Percentiles rank a stretch among this genome's conserved stretches.
phyloP scores from a whole-genome alignment of 2,113 vertebrate genomes.

The Hucho hucho region DNA sequence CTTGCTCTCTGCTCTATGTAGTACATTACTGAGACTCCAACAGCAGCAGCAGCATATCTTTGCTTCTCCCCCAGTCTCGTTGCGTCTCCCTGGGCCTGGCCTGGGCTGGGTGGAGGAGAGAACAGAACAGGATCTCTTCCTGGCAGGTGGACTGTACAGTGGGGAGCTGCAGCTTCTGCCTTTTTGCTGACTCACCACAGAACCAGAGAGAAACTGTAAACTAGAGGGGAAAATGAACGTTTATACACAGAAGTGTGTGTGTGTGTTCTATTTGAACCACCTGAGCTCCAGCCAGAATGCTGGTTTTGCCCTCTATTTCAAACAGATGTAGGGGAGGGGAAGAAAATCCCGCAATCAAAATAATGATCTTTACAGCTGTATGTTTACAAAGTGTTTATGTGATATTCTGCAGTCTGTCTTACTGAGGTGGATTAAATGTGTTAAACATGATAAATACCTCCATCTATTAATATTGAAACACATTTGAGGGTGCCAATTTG shows the following conservation, averaged over 20 bases:
- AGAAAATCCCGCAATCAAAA: constrained; percentile 79
- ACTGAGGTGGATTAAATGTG: constrained; percentile 60
- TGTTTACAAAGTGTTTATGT: constrained; percentile 78
- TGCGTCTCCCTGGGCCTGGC: no score
- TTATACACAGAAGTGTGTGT: constrained; percentile 67
- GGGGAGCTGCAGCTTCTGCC: constrained; percentile 48
- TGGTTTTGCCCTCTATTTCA: constrained; percentile 85
- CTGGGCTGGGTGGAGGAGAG: neutral
- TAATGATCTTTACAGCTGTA: constrained; percentile 69
- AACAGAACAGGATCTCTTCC: constrained; percentile 52
- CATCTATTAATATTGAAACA: constrained; percentile 55
- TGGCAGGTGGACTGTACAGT: constrained; percentile 57
- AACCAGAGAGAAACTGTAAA: constrained; percentile 30
- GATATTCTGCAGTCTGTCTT: constrained; percentile 60
- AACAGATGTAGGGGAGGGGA: constrained; percentile 86
- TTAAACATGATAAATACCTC: constrained; percentile 48
- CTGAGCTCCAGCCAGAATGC: constrained; percentile 81
- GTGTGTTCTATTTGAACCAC: constrained; percentile 79
- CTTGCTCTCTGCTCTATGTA: no score
- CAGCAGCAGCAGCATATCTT: no score
- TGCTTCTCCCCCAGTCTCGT: no score
- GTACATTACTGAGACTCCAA: no score
- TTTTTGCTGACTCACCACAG: constrained; percentile 54
- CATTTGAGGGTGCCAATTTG: constrained; percentile 7
- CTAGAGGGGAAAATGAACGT: constrained; percentile 66